Evolutionary conservation across 1,140 invertebrate genomes (phyloP).

Genomic region (Trichoplusia ni): DNA sequence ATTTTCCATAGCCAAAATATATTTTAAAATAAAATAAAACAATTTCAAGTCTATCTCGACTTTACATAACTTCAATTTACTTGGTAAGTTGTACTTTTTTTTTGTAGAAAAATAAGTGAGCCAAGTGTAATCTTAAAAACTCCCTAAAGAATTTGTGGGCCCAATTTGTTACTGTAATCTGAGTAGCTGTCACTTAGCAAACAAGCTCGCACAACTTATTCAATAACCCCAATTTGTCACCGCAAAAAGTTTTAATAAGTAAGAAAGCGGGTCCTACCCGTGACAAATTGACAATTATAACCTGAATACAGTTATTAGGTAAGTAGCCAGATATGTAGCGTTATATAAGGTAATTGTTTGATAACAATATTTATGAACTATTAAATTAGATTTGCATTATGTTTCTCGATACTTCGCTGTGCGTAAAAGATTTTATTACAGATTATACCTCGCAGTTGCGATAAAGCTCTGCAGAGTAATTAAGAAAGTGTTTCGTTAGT

Average conservation of each 20-base stretch:
- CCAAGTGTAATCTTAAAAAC: too few species aligned
- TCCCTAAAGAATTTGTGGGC: too few species aligned
- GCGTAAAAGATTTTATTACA: too few species aligned
- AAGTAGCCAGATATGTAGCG: background rate
- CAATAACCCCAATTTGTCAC: background rate
- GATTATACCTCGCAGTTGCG: too few species aligned
- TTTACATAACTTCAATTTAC: too few species aligned
- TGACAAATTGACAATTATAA: constrained; percentile 11
- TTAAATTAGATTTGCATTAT: background rate
- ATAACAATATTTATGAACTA: background rate
- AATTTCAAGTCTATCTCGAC: too few species aligned
- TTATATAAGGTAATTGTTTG: background rate
- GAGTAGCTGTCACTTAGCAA: background rate
- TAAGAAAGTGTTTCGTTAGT: background rate
- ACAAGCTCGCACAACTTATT: background rate
- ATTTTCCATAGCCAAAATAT: too few species aligned
- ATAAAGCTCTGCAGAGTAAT: background rate
- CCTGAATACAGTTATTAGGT: background rate
- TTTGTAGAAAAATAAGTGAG: too few species aligned
- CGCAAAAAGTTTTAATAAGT: background rate
- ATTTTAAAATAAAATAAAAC: too few species aligned
- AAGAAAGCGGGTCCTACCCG: background rate
- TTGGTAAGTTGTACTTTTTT: too few species aligned
- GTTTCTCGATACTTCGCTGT: too few species aligned
- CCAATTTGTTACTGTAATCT: too few species aligned